These are phyloP conservation scores for Matsumyia berberina DNA, from an alignment of 2,888 invertebrate genomes.

Conservation along the genomic window DNA sequence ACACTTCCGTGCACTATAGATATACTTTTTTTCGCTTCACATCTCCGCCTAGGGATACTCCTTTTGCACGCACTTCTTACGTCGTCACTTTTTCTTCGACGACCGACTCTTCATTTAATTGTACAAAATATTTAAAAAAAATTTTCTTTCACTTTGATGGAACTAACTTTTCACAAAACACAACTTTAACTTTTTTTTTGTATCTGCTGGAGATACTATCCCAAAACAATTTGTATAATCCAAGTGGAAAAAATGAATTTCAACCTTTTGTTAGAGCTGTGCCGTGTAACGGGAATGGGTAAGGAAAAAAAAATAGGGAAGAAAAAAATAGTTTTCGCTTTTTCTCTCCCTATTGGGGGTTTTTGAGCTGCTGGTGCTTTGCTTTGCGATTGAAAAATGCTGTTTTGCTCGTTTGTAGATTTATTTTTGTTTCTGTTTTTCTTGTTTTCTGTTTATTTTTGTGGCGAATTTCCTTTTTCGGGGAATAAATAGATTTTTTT, in stretches of 20 bases:
- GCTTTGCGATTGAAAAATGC: background rate
- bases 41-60: slow-evolving; percentile 32
- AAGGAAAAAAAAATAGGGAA: slow-evolving; percentile 11
- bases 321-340: slow-evolving; percentile 33
- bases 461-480: slow-evolving; percentile 32
- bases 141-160: slow-evolving; percentile 2
- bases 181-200: slow-evolving; percentile 5
- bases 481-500: slow-evolving; percentile 34
- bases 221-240: slow-evolving; percentile 21
- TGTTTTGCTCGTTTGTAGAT: background rate
- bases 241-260: slow-evolving; percentile 32
- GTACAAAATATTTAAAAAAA: slow-evolving; percentile 15
- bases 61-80: slow-evolving; percentile 19
- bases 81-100: background rate
- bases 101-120: background rate
- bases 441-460: slow-evolving; percentile 11
- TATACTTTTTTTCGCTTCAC: slow-evolving; percentile 42
- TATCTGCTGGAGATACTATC: slow-evolving; percentile 19
- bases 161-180: slow-evolving; percentile 11
- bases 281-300: background rate
- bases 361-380: too few relatives aligned
- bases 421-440: background rate
- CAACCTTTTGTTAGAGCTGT: slow-evolving; percentile 27
- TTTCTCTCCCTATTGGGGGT: background rate
- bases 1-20: slow-evolving; percentile 37